Evolutionary conservation across 2,888 invertebrate species (phyloP).

Genomic region (Parnassius glacialis): DNA sequence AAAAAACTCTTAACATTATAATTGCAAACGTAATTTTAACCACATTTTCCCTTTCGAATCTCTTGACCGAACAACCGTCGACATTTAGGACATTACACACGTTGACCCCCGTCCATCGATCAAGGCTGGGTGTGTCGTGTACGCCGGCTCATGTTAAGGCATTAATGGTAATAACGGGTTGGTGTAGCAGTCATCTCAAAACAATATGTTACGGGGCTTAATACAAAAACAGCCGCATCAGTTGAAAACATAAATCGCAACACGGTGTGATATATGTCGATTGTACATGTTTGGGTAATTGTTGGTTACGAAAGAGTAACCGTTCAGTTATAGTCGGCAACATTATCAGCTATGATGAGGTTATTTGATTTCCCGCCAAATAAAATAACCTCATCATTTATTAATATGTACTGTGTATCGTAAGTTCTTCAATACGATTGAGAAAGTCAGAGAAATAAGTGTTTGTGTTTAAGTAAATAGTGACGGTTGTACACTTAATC

Average conservation of each 20-base stretch:
- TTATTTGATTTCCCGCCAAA: too few species aligned
- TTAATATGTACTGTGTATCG: too few species aligned
- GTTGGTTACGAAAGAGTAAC: not conserved
- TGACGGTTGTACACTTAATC: too few species aligned
- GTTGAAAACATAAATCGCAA: constrained; percentile 5
- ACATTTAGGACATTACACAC: constrained; percentile 35
- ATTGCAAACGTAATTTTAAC: constrained; percentile 17
- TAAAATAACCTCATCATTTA: too few species aligned
- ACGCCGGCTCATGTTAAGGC: constrained; percentile 42
- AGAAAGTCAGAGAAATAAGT: too few species aligned
- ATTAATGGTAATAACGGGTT: constrained; percentile 51
- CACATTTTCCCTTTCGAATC: constrained; percentile 27
- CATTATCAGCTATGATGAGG: too few species aligned
- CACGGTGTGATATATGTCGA: not conserved
- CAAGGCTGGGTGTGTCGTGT: constrained; percentile 48
- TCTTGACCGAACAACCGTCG: constrained; percentile 14
- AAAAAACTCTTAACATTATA: not conserved
- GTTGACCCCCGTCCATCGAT: constrained; percentile 50
- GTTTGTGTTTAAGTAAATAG: too few species aligned
- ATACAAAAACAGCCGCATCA: constrained; percentile 1
- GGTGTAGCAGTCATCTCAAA: constrained; percentile 44
- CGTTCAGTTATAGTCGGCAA: too few species aligned
- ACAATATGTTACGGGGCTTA: constrained; percentile 36
- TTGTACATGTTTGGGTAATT: constrained; percentile 1
- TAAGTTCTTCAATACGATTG: too few species aligned